Percentiles rank a stretch among this genome's conserved stretches.
phyloP scores from a whole-genome alignment of 2,113 vertebrate species.

The Carettochelys insculpta region DNA sequence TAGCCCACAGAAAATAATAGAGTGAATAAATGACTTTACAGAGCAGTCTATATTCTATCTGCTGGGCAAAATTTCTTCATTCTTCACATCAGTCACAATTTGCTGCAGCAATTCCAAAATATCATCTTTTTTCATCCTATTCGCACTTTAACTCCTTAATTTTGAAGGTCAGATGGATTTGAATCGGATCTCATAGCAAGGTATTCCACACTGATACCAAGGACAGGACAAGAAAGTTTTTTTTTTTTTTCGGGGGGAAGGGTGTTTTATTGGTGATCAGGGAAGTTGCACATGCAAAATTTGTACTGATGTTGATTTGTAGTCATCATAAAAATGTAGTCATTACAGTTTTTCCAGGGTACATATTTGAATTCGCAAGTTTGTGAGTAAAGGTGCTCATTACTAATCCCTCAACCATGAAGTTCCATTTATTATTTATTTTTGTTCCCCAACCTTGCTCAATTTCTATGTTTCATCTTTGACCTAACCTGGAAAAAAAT shows the following conservation, averaged over 20 bases:
- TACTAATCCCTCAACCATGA: not conserved
- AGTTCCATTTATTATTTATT: not conserved
- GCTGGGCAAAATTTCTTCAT: not conserved
- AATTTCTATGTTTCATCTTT: not conserved
- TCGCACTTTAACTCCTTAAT: not conserved
- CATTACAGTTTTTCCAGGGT: not conserved
- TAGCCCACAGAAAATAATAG: not conserved
- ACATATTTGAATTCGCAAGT: not conserved
- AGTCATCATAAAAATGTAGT: not conserved
- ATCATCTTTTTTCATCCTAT: not conserved
- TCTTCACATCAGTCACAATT: not conserved
- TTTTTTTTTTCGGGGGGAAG: no score
- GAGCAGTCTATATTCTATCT: not conserved
- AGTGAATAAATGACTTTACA: not conserved
- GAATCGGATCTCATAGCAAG: not conserved
- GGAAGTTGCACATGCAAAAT: not conserved
- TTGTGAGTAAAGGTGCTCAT: not conserved
- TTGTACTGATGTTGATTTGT: not conserved
- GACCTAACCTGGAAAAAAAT: no score
- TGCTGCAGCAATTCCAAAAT: not conserved
- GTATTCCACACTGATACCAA: not conserved
- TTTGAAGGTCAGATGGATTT: not conserved
- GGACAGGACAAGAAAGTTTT: not conserved
- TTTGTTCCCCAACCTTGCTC: not conserved
- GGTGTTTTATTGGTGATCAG: not conserved